These are phyloP conservation scores for Harpalus rubripes DNA, from an alignment of 2,888 invertebrate genomes.

Conservation along the genomic window DNA sequence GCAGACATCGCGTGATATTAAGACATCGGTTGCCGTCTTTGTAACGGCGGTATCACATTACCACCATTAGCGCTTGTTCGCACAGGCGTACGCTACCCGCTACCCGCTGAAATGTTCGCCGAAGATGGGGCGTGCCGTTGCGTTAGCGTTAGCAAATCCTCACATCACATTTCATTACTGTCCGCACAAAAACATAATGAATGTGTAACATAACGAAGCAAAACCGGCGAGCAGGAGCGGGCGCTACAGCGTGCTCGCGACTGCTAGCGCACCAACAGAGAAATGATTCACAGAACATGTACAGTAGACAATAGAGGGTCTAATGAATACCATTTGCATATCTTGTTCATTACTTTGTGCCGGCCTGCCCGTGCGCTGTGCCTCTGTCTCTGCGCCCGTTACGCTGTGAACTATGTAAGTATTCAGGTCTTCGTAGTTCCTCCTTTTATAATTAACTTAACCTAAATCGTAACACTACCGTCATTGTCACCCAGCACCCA, in stretches of 20 bases:
- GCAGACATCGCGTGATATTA: constrained; percentile 64
- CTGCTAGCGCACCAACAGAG: constrained; percentile 54
- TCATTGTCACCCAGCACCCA: neutral
- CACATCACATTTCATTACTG: constrained; percentile 71
- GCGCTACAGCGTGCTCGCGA: neutral
- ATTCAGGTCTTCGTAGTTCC: constrained; percentile 70
- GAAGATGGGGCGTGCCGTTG: constrained; percentile 66
- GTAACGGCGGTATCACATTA: constrained; percentile 65
- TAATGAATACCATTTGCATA: constrained; percentile 76
- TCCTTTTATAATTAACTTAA: constrained; percentile 73
- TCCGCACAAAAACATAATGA: constrained; percentile 71
- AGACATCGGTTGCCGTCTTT: constrained; percentile 64
- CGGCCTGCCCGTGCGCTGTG: constrained; percentile 30
- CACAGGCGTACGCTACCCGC: constrained; percentile 66
- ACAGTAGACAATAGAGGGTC: constrained; percentile 75
- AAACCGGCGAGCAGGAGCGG: constrained; percentile 66
- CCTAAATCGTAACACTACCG: constrained; percentile 70
- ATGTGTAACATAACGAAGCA: constrained; percentile 72
- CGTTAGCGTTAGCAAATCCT: constrained; percentile 71
- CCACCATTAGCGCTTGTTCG: constrained; percentile 65
- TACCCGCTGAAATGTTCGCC: constrained; percentile 64
- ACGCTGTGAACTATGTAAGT: constrained; percentile 73
- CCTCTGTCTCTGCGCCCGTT: constrained; percentile 71
- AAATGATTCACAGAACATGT: constrained; percentile 73
- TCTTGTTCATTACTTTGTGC: constrained; percentile 76